Evolutionary conservation across 2,113 vertebrate species (phyloP), one percentile per base, ranked within the genome.

Genomic region (Triplophysa rosa): DNA sequence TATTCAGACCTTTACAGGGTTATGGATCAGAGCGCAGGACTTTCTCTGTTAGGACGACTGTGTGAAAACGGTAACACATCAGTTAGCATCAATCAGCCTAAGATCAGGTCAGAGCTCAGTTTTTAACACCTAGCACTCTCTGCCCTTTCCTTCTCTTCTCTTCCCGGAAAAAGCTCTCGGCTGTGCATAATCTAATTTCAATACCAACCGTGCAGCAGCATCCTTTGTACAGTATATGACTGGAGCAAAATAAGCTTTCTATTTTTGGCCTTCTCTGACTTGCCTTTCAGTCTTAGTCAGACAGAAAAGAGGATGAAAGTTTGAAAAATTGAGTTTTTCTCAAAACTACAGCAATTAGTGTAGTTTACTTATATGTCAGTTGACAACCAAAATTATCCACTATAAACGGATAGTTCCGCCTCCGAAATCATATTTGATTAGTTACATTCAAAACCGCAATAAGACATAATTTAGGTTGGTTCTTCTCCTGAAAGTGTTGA

Each of bases 151-250:
- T 42, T 29, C 29, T 24, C 24, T 56, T 84, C 56, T 81, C 83
- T 29, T 29, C 29, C 3, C 49, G 37, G 86, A 79, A 59, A 87
- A 89, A 74, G 86, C 78, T 85, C 79, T 84, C 85, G 24, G 24
- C 79, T 83, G 83, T 86, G 85, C 82, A 79, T 85, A 85, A 89
- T 88, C 87, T 88, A 82, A 88, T 88, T 89, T 89, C 85, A 87
- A 82, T 87, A 78, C 64, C n/a, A 19, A 78, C 58, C 68, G 71
- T 85, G 80, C 1, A 37, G 37, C 19, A 86, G 76, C 66, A 82
- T 86, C 83, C 77, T 79, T 68, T 81, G 86, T 82, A n/a, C n/a
- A n/a, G n/a, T n/a, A 78, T 86, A 74, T 72, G 81, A 68, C 68
- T 67, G 37, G 26, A 85, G 79, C 67, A 77, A 77, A 74, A 56